Evolutionary conservation across 2,888 invertebrate species (phyloP).

Genomic region (Crioceris asparagi): DNA sequence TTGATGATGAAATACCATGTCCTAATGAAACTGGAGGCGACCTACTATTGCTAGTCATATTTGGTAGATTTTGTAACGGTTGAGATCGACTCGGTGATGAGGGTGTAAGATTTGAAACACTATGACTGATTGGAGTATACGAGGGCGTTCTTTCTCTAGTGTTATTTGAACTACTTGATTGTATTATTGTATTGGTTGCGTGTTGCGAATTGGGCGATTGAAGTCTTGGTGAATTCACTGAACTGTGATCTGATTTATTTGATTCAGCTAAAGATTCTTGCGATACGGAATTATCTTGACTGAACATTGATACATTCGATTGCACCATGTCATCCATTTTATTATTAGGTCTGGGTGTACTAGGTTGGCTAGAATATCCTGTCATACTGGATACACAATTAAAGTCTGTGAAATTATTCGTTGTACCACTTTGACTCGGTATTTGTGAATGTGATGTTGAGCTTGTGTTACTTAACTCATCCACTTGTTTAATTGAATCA

Average conservation of each 20-base stretch:
- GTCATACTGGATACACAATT: conserved; percentile 37
- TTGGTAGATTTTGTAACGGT: conserved; percentile 6
- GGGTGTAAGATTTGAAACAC: conserved; percentile 10
- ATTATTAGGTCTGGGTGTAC: conserved; percentile 27
- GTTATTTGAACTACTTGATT: conserved; percentile 12
- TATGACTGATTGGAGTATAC: conserved; percentile 8
- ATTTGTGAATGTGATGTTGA: conserved; percentile 38
- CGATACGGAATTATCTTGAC: conserved; percentile 32
- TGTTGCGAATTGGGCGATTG: conserved; percentile 16
- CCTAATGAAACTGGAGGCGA: conserved; percentile 13
- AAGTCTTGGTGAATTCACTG: conserved; percentile 15
- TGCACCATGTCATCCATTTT: conserved; percentile 39
- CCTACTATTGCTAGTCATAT: conserved; percentile 13
- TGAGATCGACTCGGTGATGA: conserved; percentile 19
- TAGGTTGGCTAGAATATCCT: conserved; percentile 30
- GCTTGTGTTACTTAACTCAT: conserved; percentile 32
- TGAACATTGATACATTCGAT: conserved; percentile 26
- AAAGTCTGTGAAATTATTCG: conserved; percentile 35
- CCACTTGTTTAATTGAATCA: conserved; percentile 29
- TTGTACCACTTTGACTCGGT: conserved; percentile 34
- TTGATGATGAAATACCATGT: conserved; percentile 6
- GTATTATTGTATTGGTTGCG: conserved; percentile 13
- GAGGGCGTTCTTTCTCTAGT: conserved; percentile 10
- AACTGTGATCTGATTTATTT: conserved; percentile 24
- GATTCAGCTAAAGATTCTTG: conserved; percentile 31